Evolutionary conservation across 2,113 vertebrate species (phyloP).

Genomic region (Salvator merianae): DNA sequence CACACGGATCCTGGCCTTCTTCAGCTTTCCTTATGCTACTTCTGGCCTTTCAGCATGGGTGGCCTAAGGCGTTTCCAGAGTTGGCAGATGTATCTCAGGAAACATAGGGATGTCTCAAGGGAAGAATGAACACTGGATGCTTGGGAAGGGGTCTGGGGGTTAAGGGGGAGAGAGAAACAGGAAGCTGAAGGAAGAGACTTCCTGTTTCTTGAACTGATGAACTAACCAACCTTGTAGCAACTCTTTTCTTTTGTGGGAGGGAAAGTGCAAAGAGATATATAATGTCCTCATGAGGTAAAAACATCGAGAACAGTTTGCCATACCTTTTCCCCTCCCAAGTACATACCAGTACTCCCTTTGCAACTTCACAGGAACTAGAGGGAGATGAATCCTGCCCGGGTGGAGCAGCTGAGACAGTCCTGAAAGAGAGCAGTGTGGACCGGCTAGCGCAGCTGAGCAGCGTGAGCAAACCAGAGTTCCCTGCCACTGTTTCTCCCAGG

Average conservation of each 20-base stretch:
- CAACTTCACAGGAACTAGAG: slow-evolving; percentile 51
- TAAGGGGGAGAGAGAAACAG: neutral
- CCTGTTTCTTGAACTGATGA: neutral
- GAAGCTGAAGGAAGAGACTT: too few species aligned
- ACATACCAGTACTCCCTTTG: slow-evolving; percentile 4
- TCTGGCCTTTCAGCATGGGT: neutral
- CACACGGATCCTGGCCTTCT: too few species aligned
- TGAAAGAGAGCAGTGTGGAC: slow-evolving; percentile 54
- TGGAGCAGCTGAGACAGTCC: slow-evolving; percentile 25
- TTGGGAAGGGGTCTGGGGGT: neutral
- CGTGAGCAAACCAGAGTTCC: slow-evolving; percentile 47
- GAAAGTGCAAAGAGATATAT: neutral
- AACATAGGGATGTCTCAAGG: neutral
- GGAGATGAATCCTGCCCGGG: slow-evolving; percentile 44
- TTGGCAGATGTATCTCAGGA: neutral
- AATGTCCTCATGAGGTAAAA: too few species aligned
- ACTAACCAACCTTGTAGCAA: neutral
- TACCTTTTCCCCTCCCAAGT: neutral
- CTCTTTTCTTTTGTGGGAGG: neutral
- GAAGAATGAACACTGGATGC: neutral
- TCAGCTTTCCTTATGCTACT: neutral
- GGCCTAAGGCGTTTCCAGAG: neutral
- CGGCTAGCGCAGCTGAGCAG: slow-evolving; percentile 61
- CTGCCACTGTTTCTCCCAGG: slow-evolving; percentile 64
- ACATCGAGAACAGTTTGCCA: neutral